A percentile compares a stretch with the other conserved stretches of the same genome.
phyloP scores from a whole-genome alignment of 2,888 invertebrate species.

The Amphipyra berbera region DNA sequence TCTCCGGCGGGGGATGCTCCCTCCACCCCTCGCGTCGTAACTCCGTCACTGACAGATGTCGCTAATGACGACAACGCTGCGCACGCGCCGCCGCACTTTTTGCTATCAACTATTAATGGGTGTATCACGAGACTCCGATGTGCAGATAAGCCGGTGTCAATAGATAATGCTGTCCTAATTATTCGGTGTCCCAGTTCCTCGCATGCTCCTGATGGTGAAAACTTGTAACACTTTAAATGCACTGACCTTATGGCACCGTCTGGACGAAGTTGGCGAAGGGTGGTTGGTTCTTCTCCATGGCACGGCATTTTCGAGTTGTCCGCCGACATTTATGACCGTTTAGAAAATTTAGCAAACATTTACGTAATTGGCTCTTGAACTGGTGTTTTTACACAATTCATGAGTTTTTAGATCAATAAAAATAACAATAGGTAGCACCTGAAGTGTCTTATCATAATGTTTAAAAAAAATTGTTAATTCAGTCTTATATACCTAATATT shows the following conservation, averaged over 20 bases:
- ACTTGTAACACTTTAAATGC: constrained; percentile 24
- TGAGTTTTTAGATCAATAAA: too few relatives aligned
- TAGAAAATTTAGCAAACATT: too few relatives aligned
- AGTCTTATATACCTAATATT: too few relatives aligned
- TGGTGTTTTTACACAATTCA: too few relatives aligned
- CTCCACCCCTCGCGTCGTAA: neutral
- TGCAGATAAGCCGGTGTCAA: constrained; percentile 56
- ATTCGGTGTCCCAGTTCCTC: constrained; percentile 31
- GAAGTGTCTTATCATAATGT: too few relatives aligned
- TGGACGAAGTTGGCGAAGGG: neutral
- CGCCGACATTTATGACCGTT: too few relatives aligned
- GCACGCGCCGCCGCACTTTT: constrained; percentile 66
- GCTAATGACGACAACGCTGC: constrained; percentile 43
- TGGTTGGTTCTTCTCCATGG: too few relatives aligned
- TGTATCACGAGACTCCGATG: constrained; percentile 53
- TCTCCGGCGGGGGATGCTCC: constrained; percentile 33
- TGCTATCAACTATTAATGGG: constrained; percentile 60
- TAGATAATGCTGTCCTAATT: constrained; percentile 56
- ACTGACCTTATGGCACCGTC: constrained; percentile 10
- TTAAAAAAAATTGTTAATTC: too few relatives aligned
- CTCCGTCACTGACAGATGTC: constrained; percentile 56
- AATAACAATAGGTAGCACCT: too few relatives aligned
- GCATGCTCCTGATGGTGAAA: constrained; percentile 23
- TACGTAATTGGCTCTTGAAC: too few relatives aligned
- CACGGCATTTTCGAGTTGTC: too few relatives aligned